Evolutionary conservation across 1,140 invertebrate species (phyloP).

Genomic region (Harpegnathos saltator): DNA sequence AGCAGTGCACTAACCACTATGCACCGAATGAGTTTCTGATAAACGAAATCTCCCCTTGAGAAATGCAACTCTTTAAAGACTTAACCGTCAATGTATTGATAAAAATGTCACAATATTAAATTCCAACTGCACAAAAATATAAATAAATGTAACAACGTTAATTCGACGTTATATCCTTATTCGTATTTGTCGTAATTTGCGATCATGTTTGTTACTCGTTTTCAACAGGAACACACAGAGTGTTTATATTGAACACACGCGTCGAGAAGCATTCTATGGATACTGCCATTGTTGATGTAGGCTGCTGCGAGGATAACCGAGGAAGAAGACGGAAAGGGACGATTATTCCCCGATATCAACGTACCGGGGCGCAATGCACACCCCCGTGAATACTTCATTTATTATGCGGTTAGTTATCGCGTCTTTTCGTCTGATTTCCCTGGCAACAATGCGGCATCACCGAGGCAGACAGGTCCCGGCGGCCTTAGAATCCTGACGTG

Average conservation of each 20-base stretch:
- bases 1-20: constrained; percentile 63
- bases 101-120: not conserved
- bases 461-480: constrained; percentile 77
- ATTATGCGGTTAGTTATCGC: constrained; percentile 86
- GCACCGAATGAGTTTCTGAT: constrained; percentile 71
- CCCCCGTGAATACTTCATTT: constrained; percentile 85
- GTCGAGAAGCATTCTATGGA: constrained; percentile 30
- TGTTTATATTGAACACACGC: no score
- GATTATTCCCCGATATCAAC: constrained; percentile 76
- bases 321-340: constrained; percentile 78
- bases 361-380: constrained; percentile 76
- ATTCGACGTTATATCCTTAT: no score
- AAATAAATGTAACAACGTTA: no score
- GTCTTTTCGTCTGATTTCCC: constrained; percentile 86
- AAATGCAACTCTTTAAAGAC: not conserved
- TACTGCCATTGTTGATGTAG: constrained; percentile 56
- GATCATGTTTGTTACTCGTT: no score
- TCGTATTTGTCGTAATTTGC: no score
- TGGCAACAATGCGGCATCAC: constrained; percentile 85
- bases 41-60: constrained; percentile 46
- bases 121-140: no score
- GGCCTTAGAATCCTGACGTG: constrained; percentile 69
- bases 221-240: no score
- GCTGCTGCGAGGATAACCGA: constrained; percentile 23
- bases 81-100: not conserved